These are phyloP conservation scores for Aleiodes leptofemur DNA, from an alignment of 2,888 invertebrate species.

Conservation along the genomic window DNA sequence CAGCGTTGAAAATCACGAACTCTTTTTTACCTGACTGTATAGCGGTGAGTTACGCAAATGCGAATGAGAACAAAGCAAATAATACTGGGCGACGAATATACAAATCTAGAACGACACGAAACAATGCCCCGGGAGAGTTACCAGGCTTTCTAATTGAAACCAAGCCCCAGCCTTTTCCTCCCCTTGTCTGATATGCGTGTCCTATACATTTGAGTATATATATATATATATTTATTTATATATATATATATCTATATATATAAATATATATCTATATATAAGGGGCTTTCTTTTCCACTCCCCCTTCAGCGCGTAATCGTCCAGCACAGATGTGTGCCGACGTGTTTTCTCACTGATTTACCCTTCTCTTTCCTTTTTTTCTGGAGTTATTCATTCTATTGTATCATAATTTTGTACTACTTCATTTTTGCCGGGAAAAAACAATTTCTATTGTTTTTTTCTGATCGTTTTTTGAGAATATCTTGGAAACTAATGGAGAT, in stretches of 20 bases:
- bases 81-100: slow-evolving; percentile 70
- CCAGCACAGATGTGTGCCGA: slow-evolving; percentile 72
- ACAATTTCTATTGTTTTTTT: too few species aligned
- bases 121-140: slow-evolving; percentile 74
- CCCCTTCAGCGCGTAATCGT: slow-evolving; percentile 66
- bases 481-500: too few species aligned
- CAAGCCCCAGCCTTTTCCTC: slow-evolving; percentile 63
- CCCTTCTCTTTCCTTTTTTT: slow-evolving; percentile 40
- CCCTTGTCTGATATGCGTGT: slow-evolving; percentile 31
- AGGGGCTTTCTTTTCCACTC: slow-evolving; percentile 48
- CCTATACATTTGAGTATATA: slow-evolving; percentile 5
- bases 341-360: slow-evolving; percentile 49
- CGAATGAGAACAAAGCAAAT: slow-evolving; percentile 58
- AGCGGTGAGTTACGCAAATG: slow-evolving; percentile 52
- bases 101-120: slow-evolving; percentile 74
- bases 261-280: slow-evolving; percentile 36
- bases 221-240: too few species aligned
- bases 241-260: not conserved
- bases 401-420: not conserved
- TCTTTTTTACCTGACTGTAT: slow-evolving; percentile 37
- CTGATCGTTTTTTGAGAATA: too few species aligned
- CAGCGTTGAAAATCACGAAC: slow-evolving; percentile 10
- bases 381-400: slow-evolving; percentile 19
- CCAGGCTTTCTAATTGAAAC: slow-evolving; percentile 74
- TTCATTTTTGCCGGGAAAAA: not conserved